phyloP scores from a whole-genome alignment of 1,140 invertebrate genomes.

The Cydia amplana region DNA sequence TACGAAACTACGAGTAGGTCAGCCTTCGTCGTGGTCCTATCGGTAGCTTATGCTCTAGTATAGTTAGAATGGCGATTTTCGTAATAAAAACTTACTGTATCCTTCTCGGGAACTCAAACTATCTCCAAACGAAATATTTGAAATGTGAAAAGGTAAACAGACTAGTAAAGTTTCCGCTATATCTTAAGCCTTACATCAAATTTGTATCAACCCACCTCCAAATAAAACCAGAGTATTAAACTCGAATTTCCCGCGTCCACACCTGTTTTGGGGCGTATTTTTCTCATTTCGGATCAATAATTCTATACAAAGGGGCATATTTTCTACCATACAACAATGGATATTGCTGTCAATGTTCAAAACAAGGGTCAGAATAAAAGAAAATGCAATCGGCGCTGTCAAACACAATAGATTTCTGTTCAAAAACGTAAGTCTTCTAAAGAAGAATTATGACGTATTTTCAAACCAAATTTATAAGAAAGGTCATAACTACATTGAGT shows the following conservation, averaged over 20 bases:
- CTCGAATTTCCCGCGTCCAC: constrained; percentile 62
- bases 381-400: constrained; percentile 1
- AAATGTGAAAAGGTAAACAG: too few relatives aligned
- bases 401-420: constrained; percentile 11
- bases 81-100: too few relatives aligned
- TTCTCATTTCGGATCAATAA: constrained; percentile 37
- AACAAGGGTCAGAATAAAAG: constrained; percentile 14
- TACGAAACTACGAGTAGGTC: too few relatives aligned
- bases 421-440: background rate
- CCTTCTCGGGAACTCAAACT: too few relatives aligned
- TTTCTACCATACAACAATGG: constrained; percentile 18
- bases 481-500: background rate
- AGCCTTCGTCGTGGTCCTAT: too few relatives aligned
- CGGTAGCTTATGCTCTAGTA: too few relatives aligned
- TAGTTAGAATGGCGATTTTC: too few relatives aligned
- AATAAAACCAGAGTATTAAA: constrained; percentile 68
- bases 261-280: constrained; percentile 52
- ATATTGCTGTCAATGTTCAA: constrained; percentile 4
- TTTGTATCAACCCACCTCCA: constrained; percentile 46
- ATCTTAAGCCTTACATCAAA: constrained; percentile 38
- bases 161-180: constrained; percentile 12
- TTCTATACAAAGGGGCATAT: constrained; percentile 21
- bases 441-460: background rate
- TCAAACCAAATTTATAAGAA: background rate
- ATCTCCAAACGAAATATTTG: too few relatives aligned